These are phyloP conservation scores for Brachirus orientalis DNA, from an alignment of 2,113 vertebrate genomes.

Conservation along the genomic window DNA sequence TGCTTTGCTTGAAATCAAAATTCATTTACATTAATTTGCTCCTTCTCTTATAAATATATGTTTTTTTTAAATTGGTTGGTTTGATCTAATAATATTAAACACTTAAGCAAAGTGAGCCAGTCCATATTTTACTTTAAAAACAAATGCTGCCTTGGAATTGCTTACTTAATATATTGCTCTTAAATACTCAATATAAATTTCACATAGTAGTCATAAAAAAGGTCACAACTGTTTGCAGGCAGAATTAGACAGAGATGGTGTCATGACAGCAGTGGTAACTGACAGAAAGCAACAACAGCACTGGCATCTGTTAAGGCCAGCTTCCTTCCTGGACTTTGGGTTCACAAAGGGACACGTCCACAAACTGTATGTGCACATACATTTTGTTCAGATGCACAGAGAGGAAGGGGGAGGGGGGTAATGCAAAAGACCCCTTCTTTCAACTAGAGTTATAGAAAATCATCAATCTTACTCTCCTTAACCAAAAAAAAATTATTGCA, in stretches of 20 bases:
- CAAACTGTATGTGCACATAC: conserved; percentile 56
- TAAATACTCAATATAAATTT: too few relatives aligned
- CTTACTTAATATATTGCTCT: too few relatives aligned
- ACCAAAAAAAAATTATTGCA: too few relatives aligned
- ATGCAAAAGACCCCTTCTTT: conserved; percentile 29
- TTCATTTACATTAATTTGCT: neutral
- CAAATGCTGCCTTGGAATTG: conserved; percentile 5
- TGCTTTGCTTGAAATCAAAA: neutral
- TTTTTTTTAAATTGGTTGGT: neutral
- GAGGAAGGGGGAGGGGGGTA: conserved; percentile 1
- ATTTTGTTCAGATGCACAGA: conserved; percentile 55
- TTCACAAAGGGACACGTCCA: conserved; percentile 50
- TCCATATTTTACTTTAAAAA: neutral
- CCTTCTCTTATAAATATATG: neutral
- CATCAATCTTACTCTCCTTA: conserved; percentile 2
- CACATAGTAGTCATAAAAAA: neutral
- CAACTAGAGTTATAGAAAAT: conserved; percentile 41
- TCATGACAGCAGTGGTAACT: conserved; percentile 55
- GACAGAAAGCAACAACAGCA: conserved; percentile 53
- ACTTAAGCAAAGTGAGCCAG: neutral
- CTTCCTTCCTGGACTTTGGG: conserved; percentile 64
- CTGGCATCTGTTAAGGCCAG: conserved; percentile 50
- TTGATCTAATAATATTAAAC: conserved; percentile 3
- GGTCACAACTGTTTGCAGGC: conserved; percentile 19
- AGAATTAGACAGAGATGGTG: conserved; percentile 15